Conservation (phyloP, 2,888 invertebrate genomes). For the Leuctra nigra region DNA sequence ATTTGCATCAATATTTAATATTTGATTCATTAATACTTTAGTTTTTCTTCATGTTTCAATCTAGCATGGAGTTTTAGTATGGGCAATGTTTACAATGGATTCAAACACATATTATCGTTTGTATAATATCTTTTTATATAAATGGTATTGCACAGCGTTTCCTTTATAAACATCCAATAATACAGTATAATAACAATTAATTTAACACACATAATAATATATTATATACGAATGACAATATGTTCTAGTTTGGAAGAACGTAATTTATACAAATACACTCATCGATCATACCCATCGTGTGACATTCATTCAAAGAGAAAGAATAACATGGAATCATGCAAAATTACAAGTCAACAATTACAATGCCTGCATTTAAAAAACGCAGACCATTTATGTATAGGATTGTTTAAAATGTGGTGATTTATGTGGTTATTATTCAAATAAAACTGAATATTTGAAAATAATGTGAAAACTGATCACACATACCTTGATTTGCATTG, state of each 20-base stretch:
- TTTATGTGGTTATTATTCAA: neutral
- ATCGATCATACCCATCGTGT: neutral
- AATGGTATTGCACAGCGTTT: slow-evolving; percentile 21
- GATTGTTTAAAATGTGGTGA: slow-evolving; percentile 10
- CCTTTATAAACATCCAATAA: slow-evolving; percentile 23
- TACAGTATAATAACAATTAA: slow-evolving; percentile 23
- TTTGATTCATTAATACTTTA: no score
- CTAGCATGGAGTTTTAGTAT: no score
- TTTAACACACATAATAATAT: neutral
- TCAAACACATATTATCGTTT: no score
- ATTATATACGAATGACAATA: no score
- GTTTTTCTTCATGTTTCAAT: no score
- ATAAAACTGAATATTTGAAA: slow-evolving; percentile 8
- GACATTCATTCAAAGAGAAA: slow-evolving; percentile 4
- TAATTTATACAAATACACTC: slow-evolving; percentile 8
- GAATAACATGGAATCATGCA: slow-evolving; percentile 11
- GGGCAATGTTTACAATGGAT: no score
- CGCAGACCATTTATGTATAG: no score
- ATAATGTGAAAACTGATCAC: no score
- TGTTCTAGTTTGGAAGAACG: slow-evolving; percentile 14
- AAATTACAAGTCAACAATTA: slow-evolving; percentile 1
- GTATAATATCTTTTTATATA: slow-evolving; percentile 12
- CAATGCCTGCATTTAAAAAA: no score
- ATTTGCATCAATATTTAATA: no score
- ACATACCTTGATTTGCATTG: neutral